Base-by-base conservation (phyloP, 2,888 invertebrate species). In the Netelia melanura region DNA sequence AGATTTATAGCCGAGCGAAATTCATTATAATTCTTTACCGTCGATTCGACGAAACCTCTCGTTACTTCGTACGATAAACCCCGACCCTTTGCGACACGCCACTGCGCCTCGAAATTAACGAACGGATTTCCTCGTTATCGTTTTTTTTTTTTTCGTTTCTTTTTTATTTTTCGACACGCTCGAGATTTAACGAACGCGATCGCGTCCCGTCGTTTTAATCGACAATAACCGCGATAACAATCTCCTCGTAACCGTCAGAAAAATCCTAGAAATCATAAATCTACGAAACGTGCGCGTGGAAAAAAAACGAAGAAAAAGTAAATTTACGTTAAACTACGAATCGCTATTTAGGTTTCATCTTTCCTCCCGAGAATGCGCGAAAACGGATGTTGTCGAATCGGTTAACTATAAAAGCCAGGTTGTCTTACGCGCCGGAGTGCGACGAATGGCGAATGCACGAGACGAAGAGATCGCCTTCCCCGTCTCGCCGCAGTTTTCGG, bases 401-500 rank as follows among this genome's bases (percentile, higher is more conserved):
- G 75, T 81, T 71, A 86, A 83, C 83, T 82, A 82, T 17, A 17
- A 78, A 78, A 81, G 70, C 52, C 83, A 64, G 71, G 56, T 67
- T 78, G 81, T 84, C 58, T 74, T 68, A 30, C 61, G 21, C 58
- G 75, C 43, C 25, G 68, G 78, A 62, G 68, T 52, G 70, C 11
- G 67, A 48, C 11, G 17, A 8, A 43, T 70, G 17, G 43, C 17
- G n/a, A 38, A 64, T 64, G 11, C 17, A 17, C 75, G 74, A 21
- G 65, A 30, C 67, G 56, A 52, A n/a, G 71, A 77, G 77, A 77
- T 58, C 58, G 30, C 82, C 75, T 77, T 80, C 83, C 77, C 64
- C 67, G 43, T 61, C 30, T 5, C 30, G 3, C 5, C 30, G 30
- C 30, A 30, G 65, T 65, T 83, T 81, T 74, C 78, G 83, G 56